A percentile compares a stretch with the other conserved stretches of the same genome.
Conservation (phyloP, 2,888 invertebrate species). For the Andrena praecox region DNA sequence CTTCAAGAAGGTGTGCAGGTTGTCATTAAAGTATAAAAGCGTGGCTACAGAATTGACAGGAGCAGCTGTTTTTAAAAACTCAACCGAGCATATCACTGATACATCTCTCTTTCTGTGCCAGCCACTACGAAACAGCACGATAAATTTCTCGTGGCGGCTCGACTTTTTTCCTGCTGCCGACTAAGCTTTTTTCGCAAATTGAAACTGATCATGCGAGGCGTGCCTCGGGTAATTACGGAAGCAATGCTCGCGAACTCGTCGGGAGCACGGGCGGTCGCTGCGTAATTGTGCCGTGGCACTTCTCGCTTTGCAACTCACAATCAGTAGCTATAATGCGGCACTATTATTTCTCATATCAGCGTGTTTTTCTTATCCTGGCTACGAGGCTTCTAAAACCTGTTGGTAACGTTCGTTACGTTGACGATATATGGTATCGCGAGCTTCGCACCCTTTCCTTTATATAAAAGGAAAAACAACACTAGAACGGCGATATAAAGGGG, state of each 20-base stretch:
- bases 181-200: constrained; percentile 60
- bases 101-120: not conserved
- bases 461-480: constrained; percentile 4
- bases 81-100: not conserved
- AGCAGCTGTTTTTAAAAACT: constrained; percentile 3
- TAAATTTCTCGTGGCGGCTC: constrained; percentile 49
- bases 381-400: constrained; percentile 17
- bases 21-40: not conserved
- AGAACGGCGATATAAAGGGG: constrained; percentile 41
- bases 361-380: not conserved
- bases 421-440: not conserved
- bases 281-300: constrained; percentile 36
- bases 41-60: not conserved
- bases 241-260: constrained; percentile 37
- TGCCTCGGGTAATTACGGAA: constrained; percentile 55
- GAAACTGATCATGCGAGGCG: constrained; percentile 61
- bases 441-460: not conserved
- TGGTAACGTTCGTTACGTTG: not conserved
- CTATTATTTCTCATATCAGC: not conserved
- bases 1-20: too few species aligned
- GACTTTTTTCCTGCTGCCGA: constrained; percentile 33
- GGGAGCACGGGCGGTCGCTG: constrained; percentile 16
- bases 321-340: constrained; percentile 15
- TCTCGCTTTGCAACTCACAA: constrained; percentile 25
- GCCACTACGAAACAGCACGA: constrained; percentile 28